Evolutionary conservation across 2,113 vertebrate species (phyloP).

Genomic region (Sakesphorus luctuosus): DNA sequence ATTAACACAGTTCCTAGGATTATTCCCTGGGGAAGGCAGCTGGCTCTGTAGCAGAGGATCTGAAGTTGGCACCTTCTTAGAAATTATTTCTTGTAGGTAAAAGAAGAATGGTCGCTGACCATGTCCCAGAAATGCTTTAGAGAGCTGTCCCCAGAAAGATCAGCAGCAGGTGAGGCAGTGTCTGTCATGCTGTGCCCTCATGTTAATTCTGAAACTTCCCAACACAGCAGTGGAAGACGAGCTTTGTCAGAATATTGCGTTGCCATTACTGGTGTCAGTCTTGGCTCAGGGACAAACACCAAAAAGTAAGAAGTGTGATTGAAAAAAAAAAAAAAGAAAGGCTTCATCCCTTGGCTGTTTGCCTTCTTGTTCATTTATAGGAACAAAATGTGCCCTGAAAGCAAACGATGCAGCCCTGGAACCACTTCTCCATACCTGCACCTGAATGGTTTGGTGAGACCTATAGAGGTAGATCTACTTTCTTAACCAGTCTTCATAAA

Average conservation of each 20-base stretch:
- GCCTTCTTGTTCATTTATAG: background rate
- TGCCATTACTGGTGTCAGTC: background rate
- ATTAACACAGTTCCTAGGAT: background rate
- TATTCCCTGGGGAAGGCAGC: background rate
- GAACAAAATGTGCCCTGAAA: background rate
- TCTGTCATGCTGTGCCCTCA: rapidly evolving
- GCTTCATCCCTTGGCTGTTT: background rate
- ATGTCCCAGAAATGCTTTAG: background rate
- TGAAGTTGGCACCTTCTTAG: background rate
- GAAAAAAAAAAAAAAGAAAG: background rate
- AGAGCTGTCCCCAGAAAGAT: background rate
- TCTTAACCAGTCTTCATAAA: background rate
- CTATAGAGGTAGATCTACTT: background rate
- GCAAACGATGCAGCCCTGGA: background rate
- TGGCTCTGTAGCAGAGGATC: background rate
- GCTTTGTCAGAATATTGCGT: background rate
- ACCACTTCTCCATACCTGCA: background rate
- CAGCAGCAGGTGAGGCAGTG: background rate
- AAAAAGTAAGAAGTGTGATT: background rate
- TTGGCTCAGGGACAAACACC: background rate
- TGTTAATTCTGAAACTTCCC: background rate
- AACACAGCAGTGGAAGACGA: background rate
- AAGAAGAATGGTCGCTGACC: background rate
- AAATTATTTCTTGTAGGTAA: background rate
- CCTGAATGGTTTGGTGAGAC: background rate